Evolutionary conservation across 2,888 invertebrate species (phyloP).

Genomic region (Poecilobothrus nobilitatus): DNA sequence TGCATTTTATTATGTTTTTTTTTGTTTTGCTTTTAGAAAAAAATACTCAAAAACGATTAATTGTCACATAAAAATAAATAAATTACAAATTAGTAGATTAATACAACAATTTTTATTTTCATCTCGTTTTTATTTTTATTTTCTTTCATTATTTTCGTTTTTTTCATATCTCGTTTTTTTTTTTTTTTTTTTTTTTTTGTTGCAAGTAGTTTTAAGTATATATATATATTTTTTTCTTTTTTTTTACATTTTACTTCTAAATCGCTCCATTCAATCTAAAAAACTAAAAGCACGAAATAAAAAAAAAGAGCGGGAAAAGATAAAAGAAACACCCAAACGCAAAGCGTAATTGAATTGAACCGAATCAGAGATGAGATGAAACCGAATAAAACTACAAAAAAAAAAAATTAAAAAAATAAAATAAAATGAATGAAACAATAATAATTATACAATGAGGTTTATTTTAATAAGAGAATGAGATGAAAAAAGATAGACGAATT

Average conservation of each 20-base stretch:
- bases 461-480: too few species aligned
- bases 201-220: too few species aligned
- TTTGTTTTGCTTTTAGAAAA: background rate
- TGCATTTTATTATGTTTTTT: background rate
- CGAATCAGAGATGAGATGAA: background rate
- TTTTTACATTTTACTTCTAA: too few species aligned
- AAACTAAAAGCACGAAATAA: background rate
- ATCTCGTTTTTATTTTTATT: too few species aligned
- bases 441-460: too few species aligned
- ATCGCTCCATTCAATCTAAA: background rate
- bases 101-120: background rate
- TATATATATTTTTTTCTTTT: too few species aligned
- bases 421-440: too few species aligned
- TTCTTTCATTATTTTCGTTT: too few species aligned
- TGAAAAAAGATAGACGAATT: too few species aligned
- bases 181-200: background rate
- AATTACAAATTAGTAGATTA: conserved; percentile 2
- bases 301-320: background rate
- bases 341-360: background rate
- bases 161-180: too few species aligned
- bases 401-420: too few species aligned
- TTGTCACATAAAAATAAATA: conserved; percentile 4
- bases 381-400: background rate
- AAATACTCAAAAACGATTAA: background rate
- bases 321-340: background rate